Evolutionary conservation across 2,113 vertebrate genomes (phyloP).

Genomic region (Alces alces): DNA sequence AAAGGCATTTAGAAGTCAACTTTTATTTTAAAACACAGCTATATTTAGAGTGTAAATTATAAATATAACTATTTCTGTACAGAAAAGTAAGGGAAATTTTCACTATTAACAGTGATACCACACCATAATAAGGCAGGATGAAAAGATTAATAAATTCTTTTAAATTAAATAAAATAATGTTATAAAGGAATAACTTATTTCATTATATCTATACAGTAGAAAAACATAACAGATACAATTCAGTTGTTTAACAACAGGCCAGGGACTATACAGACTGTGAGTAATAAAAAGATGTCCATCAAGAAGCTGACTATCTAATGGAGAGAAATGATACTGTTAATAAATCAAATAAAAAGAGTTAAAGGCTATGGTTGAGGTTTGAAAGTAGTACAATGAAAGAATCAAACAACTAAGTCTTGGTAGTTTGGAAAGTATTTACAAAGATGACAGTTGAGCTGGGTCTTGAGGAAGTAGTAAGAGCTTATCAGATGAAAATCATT

Average conservation of each 20-base stretch:
- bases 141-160: neutral
- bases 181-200: neutral
- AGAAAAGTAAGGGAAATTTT: neutral
- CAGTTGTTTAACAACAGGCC: neutral
- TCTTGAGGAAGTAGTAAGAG: neutral
- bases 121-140: neutral
- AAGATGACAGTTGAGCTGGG: neutral
- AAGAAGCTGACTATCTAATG: neutral
- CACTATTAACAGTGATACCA: neutral
- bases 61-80: neutral
- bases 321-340: neutral
- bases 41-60: neutral
- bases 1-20: neutral
- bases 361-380: neutral
- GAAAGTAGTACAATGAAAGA: neutral
- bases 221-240: neutral
- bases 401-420: neutral
- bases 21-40: neutral
- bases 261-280: neutral
- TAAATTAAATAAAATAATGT: neutral
- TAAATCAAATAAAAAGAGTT: neutral
- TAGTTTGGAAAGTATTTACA: neutral
- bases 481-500: neutral
- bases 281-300: neutral
- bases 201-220: neutral